phyloP scores from a whole-genome alignment of 2,888 invertebrate genomes.

The Aporophyla nigra region DNA sequence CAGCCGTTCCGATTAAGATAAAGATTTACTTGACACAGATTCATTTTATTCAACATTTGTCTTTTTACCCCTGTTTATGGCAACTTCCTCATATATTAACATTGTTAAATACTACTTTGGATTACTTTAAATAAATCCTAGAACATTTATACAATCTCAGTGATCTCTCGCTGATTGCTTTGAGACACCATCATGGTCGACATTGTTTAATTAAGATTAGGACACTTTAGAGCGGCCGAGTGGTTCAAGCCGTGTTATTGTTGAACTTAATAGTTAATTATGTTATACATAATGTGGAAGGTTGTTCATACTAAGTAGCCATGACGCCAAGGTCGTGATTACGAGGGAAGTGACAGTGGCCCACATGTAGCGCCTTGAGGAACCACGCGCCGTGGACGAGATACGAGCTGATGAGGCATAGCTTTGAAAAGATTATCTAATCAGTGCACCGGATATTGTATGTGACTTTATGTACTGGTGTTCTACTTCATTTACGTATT shows the following conservation, averaged over 20 bases:
- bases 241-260: conserved; percentile 42
- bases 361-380: conserved; percentile 41
- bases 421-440: neutral
- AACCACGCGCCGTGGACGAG: neutral
- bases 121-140: conserved; percentile 4
- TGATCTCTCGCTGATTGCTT: conserved; percentile 12
- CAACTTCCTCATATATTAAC: neutral
- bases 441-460: no score
- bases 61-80: conserved; percentile 18
- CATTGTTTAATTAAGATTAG: conserved; percentile 51
- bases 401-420: neutral
- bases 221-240: conserved; percentile 2
- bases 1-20: neutral
- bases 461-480: no score
- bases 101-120: neutral
- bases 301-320: conserved; percentile 32
- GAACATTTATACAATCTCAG: neutral
- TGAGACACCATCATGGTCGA: conserved; percentile 36
- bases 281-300: conserved; percentile 31
- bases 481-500: neutral
- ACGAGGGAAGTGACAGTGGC: conserved; percentile 33
- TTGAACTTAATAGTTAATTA: conserved; percentile 47
- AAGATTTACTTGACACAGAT: conserved; percentile 51
- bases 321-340: conserved; percentile 33
- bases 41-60: conserved; percentile 15